These are phyloP conservation scores for Neodiprion virginianus DNA, from an alignment of 1,140 invertebrate genomes.

Conservation along the genomic window DNA sequence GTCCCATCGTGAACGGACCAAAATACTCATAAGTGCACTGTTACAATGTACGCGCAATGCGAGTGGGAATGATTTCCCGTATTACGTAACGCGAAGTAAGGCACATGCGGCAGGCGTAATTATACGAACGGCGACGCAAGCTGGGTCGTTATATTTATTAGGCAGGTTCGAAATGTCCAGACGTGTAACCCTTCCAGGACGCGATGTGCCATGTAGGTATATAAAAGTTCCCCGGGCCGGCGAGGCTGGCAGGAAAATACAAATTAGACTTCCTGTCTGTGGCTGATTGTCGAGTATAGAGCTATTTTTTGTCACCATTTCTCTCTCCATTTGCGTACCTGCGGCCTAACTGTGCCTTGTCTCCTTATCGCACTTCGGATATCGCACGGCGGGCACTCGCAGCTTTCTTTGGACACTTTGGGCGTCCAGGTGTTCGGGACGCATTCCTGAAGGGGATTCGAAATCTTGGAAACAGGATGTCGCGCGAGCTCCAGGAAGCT, in stretches of 20 bases:
- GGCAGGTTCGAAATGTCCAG: neutral
- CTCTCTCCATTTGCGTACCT: neutral
- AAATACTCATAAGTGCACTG: too few species aligned
- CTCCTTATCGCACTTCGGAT: neutral
- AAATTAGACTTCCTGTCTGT: slow-evolving; percentile 5
- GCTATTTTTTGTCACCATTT: neutral
- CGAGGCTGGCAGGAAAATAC: slow-evolving; percentile 3
- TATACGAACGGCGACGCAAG: neutral
- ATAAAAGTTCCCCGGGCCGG: too few species aligned
- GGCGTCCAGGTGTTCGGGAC: neutral
- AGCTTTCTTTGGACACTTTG: neutral
- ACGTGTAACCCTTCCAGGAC: slow-evolving; percentile 4
- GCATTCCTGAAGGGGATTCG: neutral
- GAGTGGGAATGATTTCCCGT: too few species aligned
- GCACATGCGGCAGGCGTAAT: neutral
- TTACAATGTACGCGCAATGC: too few species aligned
- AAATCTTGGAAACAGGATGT: neutral
- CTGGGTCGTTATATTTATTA: neutral
- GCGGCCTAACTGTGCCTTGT: neutral
- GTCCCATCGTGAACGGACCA: too few species aligned
- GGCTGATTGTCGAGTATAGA: neutral
- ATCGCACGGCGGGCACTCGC: neutral
- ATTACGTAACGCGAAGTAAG: too few species aligned
- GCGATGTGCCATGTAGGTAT: neutral
- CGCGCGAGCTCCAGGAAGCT: neutral